Percentiles rank a stretch among this genome's conserved stretches.
These are phyloP conservation scores for Drosophila setifemur DNA, from an alignment of 1,140 invertebrate species.

Conservation along the genomic window DNA sequence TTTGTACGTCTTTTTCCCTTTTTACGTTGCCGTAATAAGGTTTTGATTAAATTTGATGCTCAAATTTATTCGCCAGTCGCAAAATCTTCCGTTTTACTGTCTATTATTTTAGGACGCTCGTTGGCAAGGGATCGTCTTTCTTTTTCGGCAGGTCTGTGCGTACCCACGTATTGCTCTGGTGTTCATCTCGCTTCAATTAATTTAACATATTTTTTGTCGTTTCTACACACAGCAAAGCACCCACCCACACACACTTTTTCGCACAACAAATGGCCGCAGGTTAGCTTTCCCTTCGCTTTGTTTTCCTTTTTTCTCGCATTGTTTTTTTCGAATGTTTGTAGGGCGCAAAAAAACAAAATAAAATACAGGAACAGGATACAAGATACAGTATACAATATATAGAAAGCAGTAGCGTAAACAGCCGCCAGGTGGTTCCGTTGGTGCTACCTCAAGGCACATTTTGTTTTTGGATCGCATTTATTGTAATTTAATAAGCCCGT, in stretches of 20 bases:
- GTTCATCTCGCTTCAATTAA: slow-evolving; percentile 40
- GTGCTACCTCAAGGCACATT: slow-evolving; percentile 15
- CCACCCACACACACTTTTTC: slow-evolving; percentile 1
- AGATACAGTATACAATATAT: slow-evolving; percentile 3
- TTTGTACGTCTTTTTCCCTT: slow-evolving; percentile 6
- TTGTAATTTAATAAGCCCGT: slow-evolving; percentile 72
- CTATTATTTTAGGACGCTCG: slow-evolving; percentile 52
- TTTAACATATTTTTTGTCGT: slow-evolving; percentile 40
- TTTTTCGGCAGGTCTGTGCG: not conserved
- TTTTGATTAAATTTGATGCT: slow-evolving; percentile 71
- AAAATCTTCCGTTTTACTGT: slow-evolving; percentile 33
- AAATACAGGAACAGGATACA: too few species aligned
- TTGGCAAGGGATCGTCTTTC: slow-evolving; percentile 15
- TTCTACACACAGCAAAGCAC: not conserved
- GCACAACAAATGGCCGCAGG: slow-evolving; percentile 14
- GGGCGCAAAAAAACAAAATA: slow-evolving; percentile 59
- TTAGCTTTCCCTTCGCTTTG: slow-evolving; percentile 20
- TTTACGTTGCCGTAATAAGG: slow-evolving; percentile 35
- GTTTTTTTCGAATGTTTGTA: slow-evolving; percentile 32
- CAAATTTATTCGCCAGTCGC: slow-evolving; percentile 42
- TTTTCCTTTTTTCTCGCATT: slow-evolving; percentile 8
- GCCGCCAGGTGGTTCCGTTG: slow-evolving; percentile 24
- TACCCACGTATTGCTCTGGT: too few species aligned
- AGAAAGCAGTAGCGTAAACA: slow-evolving; percentile 21
- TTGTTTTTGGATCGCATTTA: slow-evolving; percentile 45